These are phyloP conservation scores for Odontocerum albicorne DNA, from an alignment of 2,888 invertebrate genomes.

Conservation along the genomic window DNA sequence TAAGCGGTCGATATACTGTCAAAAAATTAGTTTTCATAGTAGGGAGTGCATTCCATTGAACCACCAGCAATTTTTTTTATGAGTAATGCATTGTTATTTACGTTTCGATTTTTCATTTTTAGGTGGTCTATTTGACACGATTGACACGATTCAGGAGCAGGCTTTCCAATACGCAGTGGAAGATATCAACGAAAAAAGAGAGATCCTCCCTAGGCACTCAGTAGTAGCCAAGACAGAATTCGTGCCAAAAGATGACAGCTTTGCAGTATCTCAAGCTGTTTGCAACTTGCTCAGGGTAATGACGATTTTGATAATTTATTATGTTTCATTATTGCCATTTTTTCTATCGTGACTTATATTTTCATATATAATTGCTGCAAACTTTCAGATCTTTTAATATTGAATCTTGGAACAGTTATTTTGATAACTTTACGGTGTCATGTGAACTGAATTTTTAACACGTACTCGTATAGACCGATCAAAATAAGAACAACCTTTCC, in stretches of 20 bases:
- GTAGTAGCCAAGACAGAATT: slow-evolving; percentile 44
- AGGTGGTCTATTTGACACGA: slow-evolving; percentile 66
- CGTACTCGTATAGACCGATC: no score
- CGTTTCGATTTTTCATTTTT: slow-evolving; percentile 35
- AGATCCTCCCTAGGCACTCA: slow-evolving; percentile 45
- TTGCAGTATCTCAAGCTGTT: slow-evolving; percentile 56
- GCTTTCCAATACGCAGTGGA: slow-evolving; percentile 48
- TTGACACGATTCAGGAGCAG: slow-evolving; percentile 51
- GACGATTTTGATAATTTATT: no score
- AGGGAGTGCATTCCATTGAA: no score
- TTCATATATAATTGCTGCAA: neutral
- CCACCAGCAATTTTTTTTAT: no score
- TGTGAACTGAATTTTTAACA: no score
- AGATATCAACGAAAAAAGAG: slow-evolving; percentile 50
- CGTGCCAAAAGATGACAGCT: slow-evolving; percentile 57
- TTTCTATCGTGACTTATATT: neutral
- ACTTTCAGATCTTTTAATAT: neutral
- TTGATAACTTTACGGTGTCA: no score
- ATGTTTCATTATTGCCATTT: neutral
- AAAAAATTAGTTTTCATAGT: no score
- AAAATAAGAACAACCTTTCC: no score
- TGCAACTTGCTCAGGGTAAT: slow-evolving; percentile 58
- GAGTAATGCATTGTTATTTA: no score
- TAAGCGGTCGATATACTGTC: no score
- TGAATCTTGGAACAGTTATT: neutral